Evolutionary conservation across 2,888 invertebrate species (phyloP), one percentile per base, ranked within the genome.

Genomic region (Baccha elongata): DNA sequence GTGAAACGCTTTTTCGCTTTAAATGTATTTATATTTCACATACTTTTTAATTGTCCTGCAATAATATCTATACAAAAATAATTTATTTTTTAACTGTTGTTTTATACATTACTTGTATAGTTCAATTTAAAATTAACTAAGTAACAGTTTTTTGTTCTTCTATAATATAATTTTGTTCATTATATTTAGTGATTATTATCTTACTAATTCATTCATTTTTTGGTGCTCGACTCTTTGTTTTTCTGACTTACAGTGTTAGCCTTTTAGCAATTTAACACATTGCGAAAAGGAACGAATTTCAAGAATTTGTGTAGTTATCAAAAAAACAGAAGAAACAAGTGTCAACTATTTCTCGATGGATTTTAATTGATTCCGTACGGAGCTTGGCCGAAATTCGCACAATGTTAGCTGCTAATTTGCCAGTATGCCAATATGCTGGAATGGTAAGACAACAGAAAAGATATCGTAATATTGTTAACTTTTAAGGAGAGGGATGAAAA

Each of bases 321-420:
- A 52, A 67, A 58, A 40, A 60, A 58, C 23, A 37, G 50, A 67
- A 67, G 50, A 71, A 64, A 52, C 58, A 62, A 62, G 29, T 29
- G 52, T 32, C 71, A 83, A 21, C 73, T 67, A 52, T 55, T 72
- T 65, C 48, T 83, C 72, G 72, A 83, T 83, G 83, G 83, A 83
- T 83, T 83, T 78, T 50, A 72, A 83, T 83, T 83, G 78, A 83
- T 68, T 58, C 32, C 53, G 52, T 68, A 83, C 71, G 68, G 64
- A 73, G n/a, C 55, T 78, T 44, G 72, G 78, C 83, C 55, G 72
- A 83, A 60, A 55, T 44, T 78, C 64, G 65, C 76, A 85, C 73
- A 86, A 86, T 86, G 86, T 84, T 86, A 86, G 86, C 86, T 86
- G 85, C 85, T 78, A 86, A 86, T 86, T 86, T 86, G 48, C 86